Evolutionary conservation across 1,140 invertebrate genomes (phyloP).

Genomic region (Venustaconcha ellipsiformis): DNA sequence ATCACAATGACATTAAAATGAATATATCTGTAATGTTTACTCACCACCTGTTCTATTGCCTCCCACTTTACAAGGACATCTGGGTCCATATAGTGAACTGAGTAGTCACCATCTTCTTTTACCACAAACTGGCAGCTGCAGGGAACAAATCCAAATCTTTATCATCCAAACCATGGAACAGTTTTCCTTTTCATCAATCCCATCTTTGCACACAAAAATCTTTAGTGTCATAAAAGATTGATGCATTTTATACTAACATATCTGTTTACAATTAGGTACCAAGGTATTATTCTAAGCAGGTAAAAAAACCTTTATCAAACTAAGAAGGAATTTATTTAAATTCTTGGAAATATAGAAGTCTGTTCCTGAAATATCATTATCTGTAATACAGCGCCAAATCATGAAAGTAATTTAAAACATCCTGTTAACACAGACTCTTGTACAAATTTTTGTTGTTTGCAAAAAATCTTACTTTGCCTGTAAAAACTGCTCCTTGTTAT

Average conservation of each 20-base stretch:
- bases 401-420: not conserved
- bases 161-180: not conserved
- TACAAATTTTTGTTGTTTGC: not conserved
- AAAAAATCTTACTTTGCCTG: slow-evolving; percentile 84
- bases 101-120: slow-evolving; percentile 82
- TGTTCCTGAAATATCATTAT: not conserved
- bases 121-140: slow-evolving; percentile 96
- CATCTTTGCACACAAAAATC: not conserved
- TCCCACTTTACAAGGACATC: slow-evolving; percentile 93
- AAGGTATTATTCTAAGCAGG: not conserved
- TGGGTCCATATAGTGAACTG: slow-evolving; percentile 82
- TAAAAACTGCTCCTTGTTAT: slow-evolving; percentile 93
- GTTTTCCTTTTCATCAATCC: not conserved
- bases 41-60: slow-evolving; percentile 91
- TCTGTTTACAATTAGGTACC: not conserved
- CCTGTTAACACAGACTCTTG: not conserved
- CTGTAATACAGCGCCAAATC: not conserved
- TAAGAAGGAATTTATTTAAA: not conserved
- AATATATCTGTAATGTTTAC: slow-evolving; percentile 52
- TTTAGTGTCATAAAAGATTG: not conserved
- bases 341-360: not conserved
- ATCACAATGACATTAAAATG: no score
- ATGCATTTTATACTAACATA: not conserved
- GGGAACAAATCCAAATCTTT: slow-evolving; percentile 46
- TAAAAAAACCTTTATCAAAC: not conserved